phyloP scores from a whole-genome alignment of 64 coral and sea anemone species.

The Porites lutea region DNA sequence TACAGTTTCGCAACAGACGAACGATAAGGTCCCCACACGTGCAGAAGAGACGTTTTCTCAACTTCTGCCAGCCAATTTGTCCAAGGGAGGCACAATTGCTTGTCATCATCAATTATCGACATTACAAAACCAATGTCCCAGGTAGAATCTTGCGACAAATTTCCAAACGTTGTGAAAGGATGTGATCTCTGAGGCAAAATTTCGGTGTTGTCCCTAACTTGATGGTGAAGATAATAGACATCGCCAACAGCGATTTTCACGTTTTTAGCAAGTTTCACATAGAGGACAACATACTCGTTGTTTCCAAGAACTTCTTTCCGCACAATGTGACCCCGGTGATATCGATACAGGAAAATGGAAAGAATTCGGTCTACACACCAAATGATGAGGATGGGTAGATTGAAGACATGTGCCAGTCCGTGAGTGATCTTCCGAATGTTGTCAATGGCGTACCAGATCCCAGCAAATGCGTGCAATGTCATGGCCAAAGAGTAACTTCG shows the following conservation, averaged over 20 bases:
- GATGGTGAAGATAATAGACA: constrained; percentile 59
- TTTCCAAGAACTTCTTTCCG: constrained; percentile 58
- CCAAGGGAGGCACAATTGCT: constrained; percentile 73
- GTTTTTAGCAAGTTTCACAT: constrained; percentile 27
- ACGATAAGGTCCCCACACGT: constrained; percentile 75
- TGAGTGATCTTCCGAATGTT: constrained; percentile 82
- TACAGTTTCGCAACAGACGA: constrained; percentile 64
- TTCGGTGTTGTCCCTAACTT: background rate
- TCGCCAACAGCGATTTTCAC: constrained; percentile 43
- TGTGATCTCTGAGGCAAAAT: constrained; percentile 65
- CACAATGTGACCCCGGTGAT: constrained; percentile 10
- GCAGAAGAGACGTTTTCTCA: background rate
- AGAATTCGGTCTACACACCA: constrained; percentile 72
- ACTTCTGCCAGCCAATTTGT: constrained; percentile 53
- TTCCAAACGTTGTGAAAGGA: constrained; percentile 74
- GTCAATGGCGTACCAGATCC: constrained; percentile 68
- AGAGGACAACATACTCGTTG: constrained; percentile 57
- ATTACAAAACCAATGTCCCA: constrained; percentile 75
- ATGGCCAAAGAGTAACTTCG: constrained; percentile 74
- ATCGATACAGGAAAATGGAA: constrained; percentile 56
- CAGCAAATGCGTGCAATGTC: constrained; percentile 51
- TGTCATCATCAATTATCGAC: constrained; percentile 54
- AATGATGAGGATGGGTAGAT: constrained; percentile 62
- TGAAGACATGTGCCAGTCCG: constrained; percentile 55
- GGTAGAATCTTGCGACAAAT: constrained; percentile 37